Percentiles rank a stretch among this genome's conserved stretches.
Conservation (phyloP, 2,113 vertebrate species). For the Tiliqua scincoides region DNA sequence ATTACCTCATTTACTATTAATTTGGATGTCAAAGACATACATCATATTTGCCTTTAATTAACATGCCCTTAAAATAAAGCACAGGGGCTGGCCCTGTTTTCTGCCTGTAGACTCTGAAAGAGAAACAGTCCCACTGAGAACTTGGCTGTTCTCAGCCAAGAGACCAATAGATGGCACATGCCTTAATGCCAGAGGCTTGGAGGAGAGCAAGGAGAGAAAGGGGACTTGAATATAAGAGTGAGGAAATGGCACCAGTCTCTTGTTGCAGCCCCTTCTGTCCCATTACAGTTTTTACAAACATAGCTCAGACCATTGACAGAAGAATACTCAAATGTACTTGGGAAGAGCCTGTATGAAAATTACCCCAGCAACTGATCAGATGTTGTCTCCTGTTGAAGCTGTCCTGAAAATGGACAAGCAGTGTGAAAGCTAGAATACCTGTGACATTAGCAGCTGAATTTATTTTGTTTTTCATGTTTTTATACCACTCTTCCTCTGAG, state of each 20-base stretch:
- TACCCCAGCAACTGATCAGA: neutral
- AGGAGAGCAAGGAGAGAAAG: neutral
- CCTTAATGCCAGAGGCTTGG: constrained; percentile 1
- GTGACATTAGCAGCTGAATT: neutral
- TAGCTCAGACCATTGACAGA: fast-evolving
- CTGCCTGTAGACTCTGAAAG: neutral
- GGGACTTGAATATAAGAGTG: neutral
- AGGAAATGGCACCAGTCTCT: fast-evolving
- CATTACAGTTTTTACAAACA: neutral
- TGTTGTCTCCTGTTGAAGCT: neutral
- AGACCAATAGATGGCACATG: neutral
- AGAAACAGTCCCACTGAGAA: neutral
- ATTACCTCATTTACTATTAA: constrained; percentile 50
- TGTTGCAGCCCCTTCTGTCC: neutral
- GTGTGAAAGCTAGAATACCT: neutral
- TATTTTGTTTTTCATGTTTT: too few relatives aligned
- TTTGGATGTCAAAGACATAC: constrained; percentile 54
- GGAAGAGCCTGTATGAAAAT: neutral
- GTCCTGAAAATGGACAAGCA: neutral
- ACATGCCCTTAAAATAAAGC: constrained; percentile 57
- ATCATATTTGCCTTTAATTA: constrained; percentile 62
- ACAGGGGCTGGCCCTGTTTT: neutral
- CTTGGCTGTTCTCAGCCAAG: neutral
- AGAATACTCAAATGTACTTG: neutral
- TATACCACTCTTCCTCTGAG: too few relatives aligned